Conservation (phyloP, 2,797 vertebrate genomes). For the Phalanger gymnotis region DNA sequence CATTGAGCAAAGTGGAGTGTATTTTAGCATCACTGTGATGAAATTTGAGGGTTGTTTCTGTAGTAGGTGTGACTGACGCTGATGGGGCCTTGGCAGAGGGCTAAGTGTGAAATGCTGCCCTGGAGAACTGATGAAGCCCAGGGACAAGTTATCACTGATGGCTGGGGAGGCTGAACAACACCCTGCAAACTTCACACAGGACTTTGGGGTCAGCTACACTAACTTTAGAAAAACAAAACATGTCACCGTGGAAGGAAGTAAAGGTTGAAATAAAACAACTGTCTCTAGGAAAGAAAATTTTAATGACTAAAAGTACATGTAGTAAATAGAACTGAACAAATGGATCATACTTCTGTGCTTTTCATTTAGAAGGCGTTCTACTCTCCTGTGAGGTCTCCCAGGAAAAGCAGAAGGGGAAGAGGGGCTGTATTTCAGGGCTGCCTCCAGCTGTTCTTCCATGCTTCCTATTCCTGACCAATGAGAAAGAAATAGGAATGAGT, state of each 20-base stretch:
- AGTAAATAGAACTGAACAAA: background rate
- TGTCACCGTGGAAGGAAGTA: background rate
- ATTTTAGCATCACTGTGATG: slow-evolving; percentile 76
- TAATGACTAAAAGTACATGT: slow-evolving; percentile 13
- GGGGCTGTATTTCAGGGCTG: background rate
- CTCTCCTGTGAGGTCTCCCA: slow-evolving; percentile 52
- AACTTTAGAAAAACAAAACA: slow-evolving; percentile 37
- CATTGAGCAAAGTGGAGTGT: slow-evolving; percentile 65
- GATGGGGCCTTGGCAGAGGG: slow-evolving; percentile 75
- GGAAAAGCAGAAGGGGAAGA: slow-evolving; percentile 49
- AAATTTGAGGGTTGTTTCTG: slow-evolving; percentile 78
- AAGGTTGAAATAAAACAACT: background rate
- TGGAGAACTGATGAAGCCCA: slow-evolving; percentile 68
- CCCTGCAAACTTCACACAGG: background rate
- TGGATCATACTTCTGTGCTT: background rate
- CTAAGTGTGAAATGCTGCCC: slow-evolving; percentile 64
- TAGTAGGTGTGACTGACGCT: slow-evolving; percentile 64
- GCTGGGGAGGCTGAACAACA: background rate
- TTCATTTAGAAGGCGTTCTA: slow-evolving; percentile 18
- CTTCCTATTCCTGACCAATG: background rate
- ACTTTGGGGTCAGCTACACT: background rate
- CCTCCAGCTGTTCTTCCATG: background rate
- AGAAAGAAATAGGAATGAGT: slow-evolving; percentile 28
- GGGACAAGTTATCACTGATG: slow-evolving; percentile 45
- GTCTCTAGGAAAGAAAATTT: background rate